phyloP scores from a whole-genome alignment of 2,888 invertebrate genomes.

The Teleogryllus oceanicus region DNA sequence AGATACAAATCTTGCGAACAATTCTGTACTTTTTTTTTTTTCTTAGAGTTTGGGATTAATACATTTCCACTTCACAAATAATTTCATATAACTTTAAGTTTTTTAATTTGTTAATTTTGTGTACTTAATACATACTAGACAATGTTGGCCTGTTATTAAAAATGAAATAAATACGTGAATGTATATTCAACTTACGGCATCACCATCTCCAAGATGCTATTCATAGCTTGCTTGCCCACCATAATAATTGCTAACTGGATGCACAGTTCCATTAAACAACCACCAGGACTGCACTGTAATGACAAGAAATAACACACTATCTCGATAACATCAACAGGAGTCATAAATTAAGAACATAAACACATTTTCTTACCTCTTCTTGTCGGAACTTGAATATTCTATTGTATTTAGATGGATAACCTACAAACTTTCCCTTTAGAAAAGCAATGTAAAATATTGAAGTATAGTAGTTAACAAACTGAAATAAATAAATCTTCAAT shows the following conservation, averaged over 20 bases:
- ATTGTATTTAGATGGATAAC: constrained; percentile 73
- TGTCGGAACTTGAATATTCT: constrained; percentile 66
- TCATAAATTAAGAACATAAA: neutral
- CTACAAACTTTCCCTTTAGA: constrained; percentile 72
- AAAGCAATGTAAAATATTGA: constrained; percentile 83
- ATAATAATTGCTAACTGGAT: constrained; percentile 82
- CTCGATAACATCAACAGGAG: neutral
- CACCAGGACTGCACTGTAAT: constrained; percentile 72
- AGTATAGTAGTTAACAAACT: constrained; percentile 86
- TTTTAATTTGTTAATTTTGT: no score
- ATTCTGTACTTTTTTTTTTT: no score
- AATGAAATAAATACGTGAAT: no score
- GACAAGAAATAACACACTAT: neutral
- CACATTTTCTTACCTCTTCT: constrained; percentile 57
- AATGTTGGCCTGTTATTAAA: no score
- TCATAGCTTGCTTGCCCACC: constrained; percentile 80
- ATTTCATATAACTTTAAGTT: no score
- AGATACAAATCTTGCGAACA: no score
- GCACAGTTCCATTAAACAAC: constrained; percentile 80
- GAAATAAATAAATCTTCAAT: constrained; percentile 80
- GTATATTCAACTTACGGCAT: constrained; percentile 57
- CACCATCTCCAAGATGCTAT: constrained; percentile 71
- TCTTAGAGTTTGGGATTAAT: no score
- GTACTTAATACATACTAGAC: no score
- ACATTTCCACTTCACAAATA: no score